Evolutionary conservation across 2,888 invertebrate species (phyloP).

Genomic region (Mythimna loreyi): DNA sequence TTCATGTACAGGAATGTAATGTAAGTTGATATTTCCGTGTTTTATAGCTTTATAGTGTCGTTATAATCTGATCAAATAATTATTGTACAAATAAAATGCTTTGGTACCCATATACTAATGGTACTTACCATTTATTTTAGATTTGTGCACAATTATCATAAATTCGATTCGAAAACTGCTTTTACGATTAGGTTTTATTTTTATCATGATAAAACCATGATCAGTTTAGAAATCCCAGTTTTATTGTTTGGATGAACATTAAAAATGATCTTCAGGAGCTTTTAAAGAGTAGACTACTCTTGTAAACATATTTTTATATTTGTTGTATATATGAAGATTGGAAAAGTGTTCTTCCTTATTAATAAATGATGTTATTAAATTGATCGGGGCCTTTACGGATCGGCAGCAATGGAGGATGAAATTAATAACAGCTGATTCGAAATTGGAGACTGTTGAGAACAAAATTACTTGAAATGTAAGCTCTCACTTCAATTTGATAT

Average conservation of each 20-base stretch:
- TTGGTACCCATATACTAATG: conserved; percentile 56
- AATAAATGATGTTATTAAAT: conserved; percentile 61
- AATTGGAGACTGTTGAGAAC: conserved; percentile 67
- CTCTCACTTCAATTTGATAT: conserved; percentile 54
- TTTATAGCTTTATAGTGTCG: conserved; percentile 64
- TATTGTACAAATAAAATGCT: conserved; percentile 58
- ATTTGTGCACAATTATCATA: conserved; percentile 50
- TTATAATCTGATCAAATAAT: conserved; percentile 55
- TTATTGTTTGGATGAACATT: conserved; percentile 51
- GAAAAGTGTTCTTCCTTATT: conserved; percentile 55
- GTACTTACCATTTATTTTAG: conserved; percentile 61
- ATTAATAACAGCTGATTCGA: conserved; percentile 63
- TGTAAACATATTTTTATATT: conserved; percentile 64
- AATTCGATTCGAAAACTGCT: conserved; percentile 50
- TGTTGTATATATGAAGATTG: conserved; percentile 56
- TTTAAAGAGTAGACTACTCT: conserved; percentile 45
- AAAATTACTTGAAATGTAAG: conserved; percentile 53
- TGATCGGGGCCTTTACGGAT: conserved; percentile 68
- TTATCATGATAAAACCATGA: conserved; percentile 64
- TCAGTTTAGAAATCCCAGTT: conserved; percentile 50
- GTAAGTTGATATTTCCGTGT: conserved; percentile 60
- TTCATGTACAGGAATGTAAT: conserved; percentile 63
- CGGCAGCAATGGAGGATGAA: conserved; percentile 53
- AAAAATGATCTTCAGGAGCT: conserved; percentile 48
- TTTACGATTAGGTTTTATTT: conserved; percentile 59